A percentile compares a stretch with the other conserved stretches of the same genome.
phyloP scores from a whole-genome alignment of 2,113 vertebrate species.

The Calypte anna region DNA sequence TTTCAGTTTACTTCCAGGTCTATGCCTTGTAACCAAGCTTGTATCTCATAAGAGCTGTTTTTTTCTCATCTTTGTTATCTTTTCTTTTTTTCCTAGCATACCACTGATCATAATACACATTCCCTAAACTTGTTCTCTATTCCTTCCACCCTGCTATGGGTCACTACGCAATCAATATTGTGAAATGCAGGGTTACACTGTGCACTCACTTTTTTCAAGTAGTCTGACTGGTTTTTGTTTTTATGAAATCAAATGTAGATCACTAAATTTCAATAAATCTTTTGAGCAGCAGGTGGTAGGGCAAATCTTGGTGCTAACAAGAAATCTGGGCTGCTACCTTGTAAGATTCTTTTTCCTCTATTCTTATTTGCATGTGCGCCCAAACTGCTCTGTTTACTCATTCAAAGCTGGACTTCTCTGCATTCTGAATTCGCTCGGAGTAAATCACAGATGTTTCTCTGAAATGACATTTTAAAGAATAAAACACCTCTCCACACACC shows the following conservation, averaged over 20 bases:
- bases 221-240: neutral
- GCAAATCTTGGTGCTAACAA: neutral
- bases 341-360: neutral
- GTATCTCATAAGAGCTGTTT: neutral
- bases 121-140: neutral
- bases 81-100: neutral
- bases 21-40: neutral
- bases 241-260: neutral
- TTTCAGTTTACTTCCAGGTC: conserved; percentile 10
- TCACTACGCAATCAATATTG: neutral
- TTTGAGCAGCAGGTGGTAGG: neutral
- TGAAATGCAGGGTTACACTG: neutral
- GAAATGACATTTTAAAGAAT: neutral
- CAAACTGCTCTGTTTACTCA: neutral
- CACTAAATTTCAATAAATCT: neutral
- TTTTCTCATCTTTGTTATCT: neutral
- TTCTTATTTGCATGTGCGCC: neutral
- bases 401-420: neutral
- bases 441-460: neutral
- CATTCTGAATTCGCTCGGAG: neutral
- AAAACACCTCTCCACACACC: neutral
- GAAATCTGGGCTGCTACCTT: neutral
- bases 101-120: neutral
- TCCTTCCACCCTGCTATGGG: neutral
- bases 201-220: neutral